These are phyloP conservation scores for Hemicrepidius hirtus DNA, from an alignment of 2,888 invertebrate genomes.

Conservation along the genomic window DNA sequence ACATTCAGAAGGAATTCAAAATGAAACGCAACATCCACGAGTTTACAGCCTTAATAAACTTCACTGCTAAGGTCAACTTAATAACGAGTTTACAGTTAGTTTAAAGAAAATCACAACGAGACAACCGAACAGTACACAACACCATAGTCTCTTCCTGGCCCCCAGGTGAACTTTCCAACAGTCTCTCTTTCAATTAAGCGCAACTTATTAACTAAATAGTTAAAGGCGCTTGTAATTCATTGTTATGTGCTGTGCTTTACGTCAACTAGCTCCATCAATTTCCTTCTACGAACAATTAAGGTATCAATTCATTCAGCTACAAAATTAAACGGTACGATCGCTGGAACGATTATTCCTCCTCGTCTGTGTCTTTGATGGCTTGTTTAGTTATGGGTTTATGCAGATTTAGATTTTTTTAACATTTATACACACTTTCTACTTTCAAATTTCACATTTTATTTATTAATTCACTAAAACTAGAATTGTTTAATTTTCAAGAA, in stretches of 20 bases:
- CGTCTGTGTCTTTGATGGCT: neutral
- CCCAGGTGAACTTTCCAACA: constrained; percentile 24
- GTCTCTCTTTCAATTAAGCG: constrained; percentile 28
- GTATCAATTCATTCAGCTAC: neutral
- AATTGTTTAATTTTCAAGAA: too few relatives aligned
- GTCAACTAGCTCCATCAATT: constrained; percentile 20
- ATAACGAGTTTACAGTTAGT: constrained; percentile 40
- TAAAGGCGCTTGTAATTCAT: constrained; percentile 12
- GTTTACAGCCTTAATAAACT: constrained; percentile 36
- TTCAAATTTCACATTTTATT: neutral
- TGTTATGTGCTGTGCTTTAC: constrained; percentile 14
- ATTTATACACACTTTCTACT: constrained; percentile 8
- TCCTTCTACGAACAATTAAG: constrained; percentile 12
- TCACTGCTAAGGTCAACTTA: constrained; percentile 37
- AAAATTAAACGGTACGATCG: neutral
- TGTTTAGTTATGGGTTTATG: neutral
- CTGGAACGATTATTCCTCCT: neutral
- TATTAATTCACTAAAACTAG: too few relatives aligned
- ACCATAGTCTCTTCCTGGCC: constrained; percentile 15
- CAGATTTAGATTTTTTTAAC: neutral
- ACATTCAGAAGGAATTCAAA: constrained; percentile 26
- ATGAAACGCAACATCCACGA: constrained; percentile 27
- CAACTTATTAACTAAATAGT: constrained; percentile 22
- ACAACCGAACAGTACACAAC: neutral
- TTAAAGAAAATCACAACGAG: constrained; percentile 37